Evolutionary conservation across 2,113 vertebrate genomes (phyloP), one percentile per base, ranked within the genome.

Genomic region (Urocitellus parryii): DNA sequence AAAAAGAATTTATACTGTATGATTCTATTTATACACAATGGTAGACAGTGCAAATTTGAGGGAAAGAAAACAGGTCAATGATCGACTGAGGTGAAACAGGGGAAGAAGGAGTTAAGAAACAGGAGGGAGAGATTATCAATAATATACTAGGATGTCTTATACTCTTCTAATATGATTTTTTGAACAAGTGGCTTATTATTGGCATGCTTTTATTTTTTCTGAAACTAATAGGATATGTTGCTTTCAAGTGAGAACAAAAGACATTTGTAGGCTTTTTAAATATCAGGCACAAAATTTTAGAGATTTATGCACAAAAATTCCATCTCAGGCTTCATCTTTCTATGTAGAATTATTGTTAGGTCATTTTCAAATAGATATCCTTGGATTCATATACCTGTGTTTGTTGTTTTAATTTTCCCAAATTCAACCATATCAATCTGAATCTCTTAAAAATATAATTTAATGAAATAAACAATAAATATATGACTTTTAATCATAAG

Each of bases 361-460:
- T 74, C 53, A 29, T 91, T 80, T 51, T 80, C 51, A 88, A 72
- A 51, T 45, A 77, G 73, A 89, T 5, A 4, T 65, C 58, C n/a
- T 67, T 79, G 48, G 72, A 45, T 37, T 37, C 78, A 27, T 29
- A 29, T 51, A 29, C 48, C 25, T 86, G 61, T 58, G 45, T 42
- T 53, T 61, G 24, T 61, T 93, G 65, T 7, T 95, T 90, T 74
- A 39, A 34, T 24, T 88, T 87, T 83, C 76, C 20, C 5, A 94
- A 53, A 92, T 14, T 70, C 8, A 53, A 27, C 24, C 24, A 14
- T 27, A 45, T 76, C 34, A 91, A 45, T 80, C 20, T 61, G 72
- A 88, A 61, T 78, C 14, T 84, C 56, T 84, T 94, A 5, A 90
- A 95, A 77, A 87, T 82, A 81, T 45, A 78, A 70, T 93, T 77